Conservation (phyloP, 2,797 vertebrate species). For the Loris lydekkerianus region DNA sequence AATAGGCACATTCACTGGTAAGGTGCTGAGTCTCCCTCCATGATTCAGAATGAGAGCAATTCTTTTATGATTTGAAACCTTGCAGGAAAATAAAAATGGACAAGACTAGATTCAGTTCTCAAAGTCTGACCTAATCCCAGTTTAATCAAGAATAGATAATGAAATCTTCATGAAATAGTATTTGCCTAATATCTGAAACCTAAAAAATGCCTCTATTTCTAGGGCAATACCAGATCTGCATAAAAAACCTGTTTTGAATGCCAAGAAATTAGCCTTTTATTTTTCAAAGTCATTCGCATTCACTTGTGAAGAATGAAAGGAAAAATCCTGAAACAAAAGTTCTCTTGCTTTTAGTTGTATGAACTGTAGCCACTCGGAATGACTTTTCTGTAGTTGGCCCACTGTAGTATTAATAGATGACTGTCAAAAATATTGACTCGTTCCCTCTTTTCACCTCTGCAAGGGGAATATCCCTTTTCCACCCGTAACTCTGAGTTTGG, state of each 20-base stretch:
- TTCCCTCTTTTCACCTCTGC: not conserved
- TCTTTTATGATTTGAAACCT: not conserved
- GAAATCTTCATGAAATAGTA: not conserved
- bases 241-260: not conserved
- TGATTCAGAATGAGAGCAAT: not conserved
- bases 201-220: not conserved
- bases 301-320: not conserved
- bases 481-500: not conserved
- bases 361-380: not conserved
- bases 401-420: not conserved
- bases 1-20: not conserved
- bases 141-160: not conserved
- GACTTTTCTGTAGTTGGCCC: not conserved
- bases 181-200: not conserved
- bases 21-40: not conserved
- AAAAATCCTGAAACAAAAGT: not conserved
- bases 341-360: not conserved
- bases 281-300: not conserved
- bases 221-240: not conserved
- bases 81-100: not conserved
- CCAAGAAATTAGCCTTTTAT: not conserved
- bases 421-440: not conserved
- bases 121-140: not conserved
- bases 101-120: not conserved
- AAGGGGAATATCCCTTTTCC: not conserved